Conservation (phyloP, 2,888 invertebrate genomes). For the Lamellibrachia columna region DNA sequence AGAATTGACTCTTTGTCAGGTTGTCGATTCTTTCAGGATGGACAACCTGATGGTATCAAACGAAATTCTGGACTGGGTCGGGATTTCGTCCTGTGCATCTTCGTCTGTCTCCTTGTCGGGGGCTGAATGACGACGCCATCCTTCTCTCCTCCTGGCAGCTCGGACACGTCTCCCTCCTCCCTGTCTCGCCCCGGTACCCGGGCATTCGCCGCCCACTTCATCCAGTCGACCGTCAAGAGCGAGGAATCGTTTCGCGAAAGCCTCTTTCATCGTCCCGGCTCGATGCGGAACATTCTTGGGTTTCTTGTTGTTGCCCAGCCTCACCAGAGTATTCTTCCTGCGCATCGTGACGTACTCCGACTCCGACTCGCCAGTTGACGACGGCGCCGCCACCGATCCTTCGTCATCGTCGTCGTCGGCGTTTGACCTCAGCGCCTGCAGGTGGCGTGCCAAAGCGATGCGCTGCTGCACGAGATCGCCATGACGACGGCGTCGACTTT, state of each 20-base stretch:
- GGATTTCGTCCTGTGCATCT: neutral
- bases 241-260: neutral
- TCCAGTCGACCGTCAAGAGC: neutral
- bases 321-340: neutral
- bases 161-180: neutral
- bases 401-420: neutral
- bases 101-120: neutral
- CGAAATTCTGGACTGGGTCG: neutral
- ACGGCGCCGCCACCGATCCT: neutral
- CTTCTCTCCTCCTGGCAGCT: neutral
- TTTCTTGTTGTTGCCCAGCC: neutral
- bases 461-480: neutral
- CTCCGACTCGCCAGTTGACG: neutral
- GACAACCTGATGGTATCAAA: neutral
- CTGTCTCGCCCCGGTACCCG: neutral
- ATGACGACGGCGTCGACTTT: slow-evolving; percentile 16
- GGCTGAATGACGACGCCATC: neutral
- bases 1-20: too few relatives aligned
- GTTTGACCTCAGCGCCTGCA: neutral
- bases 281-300: neutral
- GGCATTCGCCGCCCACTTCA: neutral
- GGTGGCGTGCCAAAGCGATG: slow-evolving; percentile 24
- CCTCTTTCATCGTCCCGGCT: neutral
- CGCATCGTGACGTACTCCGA: neutral
- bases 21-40: neutral